Evolutionary conservation across 2,797 vertebrate species (phyloP).

Genomic region (Coracias cyanogaster): DNA sequence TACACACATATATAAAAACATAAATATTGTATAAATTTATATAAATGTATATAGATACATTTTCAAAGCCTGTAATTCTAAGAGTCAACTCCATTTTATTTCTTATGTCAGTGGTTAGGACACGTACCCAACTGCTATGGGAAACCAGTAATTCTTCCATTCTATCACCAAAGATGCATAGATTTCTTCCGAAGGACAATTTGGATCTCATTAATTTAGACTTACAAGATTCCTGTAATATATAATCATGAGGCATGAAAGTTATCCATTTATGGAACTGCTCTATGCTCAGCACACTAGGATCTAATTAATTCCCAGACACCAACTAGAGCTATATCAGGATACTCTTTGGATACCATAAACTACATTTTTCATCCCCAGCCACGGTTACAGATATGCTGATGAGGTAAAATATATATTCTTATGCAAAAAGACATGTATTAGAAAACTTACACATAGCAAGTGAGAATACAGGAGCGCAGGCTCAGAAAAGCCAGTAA

Average conservation of each 20-base stretch:
- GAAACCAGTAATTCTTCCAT: neutral
- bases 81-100: neutral
- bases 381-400: neutral
- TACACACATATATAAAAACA: neutral
- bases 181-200: neutral
- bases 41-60: neutral
- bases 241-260: neutral
- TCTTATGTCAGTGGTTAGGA: neutral
- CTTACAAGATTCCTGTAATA: neutral
- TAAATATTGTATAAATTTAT: neutral
- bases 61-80: neutral
- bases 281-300: neutral
- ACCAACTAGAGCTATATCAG: neutral
- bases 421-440: neutral
- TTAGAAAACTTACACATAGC: neutral
- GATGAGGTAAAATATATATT: constrained; percentile 37
- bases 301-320: neutral
- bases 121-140: neutral
- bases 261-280: neutral
- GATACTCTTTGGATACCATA: neutral
- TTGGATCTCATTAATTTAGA: neutral
- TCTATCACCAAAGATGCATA: neutral
- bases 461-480: neutral
- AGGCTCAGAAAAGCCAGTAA: neutral
- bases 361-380: neutral